These are phyloP conservation scores for Achroia grisella DNA, from an alignment of 1,140 invertebrate species.

Conservation along the genomic window DNA sequence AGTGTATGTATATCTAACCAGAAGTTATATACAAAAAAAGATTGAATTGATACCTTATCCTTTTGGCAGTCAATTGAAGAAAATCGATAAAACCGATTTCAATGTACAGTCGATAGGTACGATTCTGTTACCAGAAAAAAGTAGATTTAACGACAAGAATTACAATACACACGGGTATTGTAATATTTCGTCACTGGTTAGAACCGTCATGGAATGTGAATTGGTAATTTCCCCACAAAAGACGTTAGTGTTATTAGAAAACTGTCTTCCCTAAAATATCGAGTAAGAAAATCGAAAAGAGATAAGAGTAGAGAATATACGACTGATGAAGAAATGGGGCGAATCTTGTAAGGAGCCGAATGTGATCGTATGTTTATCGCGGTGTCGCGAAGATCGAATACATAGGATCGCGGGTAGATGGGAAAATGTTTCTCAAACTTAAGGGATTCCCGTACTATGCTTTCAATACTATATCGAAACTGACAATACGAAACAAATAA, in stretches of 20 bases:
- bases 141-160: no score
- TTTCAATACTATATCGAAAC: no score
- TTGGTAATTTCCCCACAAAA: background rate
- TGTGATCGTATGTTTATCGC: constrained; percentile 9
- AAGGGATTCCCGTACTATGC: background rate
- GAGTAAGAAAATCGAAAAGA: constrained; percentile 4
- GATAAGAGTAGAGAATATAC: constrained; percentile 7
- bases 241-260: constrained; percentile 1
- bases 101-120: no score
- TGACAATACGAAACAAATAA: no score
- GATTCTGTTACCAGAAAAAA: no score
- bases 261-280: constrained; percentile 6
- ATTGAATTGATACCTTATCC: no score
- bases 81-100: no score
- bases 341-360: constrained; percentile 6
- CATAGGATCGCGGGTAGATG: constrained; percentile 5
- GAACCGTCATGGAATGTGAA: background rate
- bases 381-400: constrained; percentile 5
- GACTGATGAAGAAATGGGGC: constrained; percentile 7
- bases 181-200: background rate
- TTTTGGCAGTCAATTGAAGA: no score
- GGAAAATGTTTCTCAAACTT: constrained; percentile 8
- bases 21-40: no score
- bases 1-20: no score
- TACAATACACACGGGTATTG: background rate